These are phyloP conservation scores for Tenodera sinensis DNA, from an alignment of 2,888 invertebrate species.

Conservation along the genomic window DNA sequence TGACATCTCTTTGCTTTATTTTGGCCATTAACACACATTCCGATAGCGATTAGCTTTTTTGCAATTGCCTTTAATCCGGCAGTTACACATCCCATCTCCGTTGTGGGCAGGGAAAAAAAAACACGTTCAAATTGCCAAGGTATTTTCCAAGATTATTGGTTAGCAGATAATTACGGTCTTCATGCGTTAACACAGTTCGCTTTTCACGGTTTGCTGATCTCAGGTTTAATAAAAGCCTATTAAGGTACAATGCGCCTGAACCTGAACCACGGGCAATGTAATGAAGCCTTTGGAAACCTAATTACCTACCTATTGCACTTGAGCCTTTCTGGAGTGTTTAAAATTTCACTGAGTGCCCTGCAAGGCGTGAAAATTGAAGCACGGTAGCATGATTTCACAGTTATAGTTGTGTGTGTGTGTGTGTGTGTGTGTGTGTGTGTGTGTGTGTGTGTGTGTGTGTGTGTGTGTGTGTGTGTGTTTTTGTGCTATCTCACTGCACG, in stretches of 20 bases:
- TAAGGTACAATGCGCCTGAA: background rate
- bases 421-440: too few relatives aligned
- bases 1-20: background rate
- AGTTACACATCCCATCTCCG: background rate
- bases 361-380: background rate
- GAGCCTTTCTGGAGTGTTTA: background rate
- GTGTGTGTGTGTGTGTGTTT: too few relatives aligned
- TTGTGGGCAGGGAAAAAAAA: background rate
- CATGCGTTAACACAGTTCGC: background rate
- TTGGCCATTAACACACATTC: background rate
- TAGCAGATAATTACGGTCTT: background rate
- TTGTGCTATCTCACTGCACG: too few relatives aligned
- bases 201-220: background rate
- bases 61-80: background rate
- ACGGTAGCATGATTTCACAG: background rate
- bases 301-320: background rate
- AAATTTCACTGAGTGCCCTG: background rate
- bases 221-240: background rate
- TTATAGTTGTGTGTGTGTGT: too few relatives aligned
- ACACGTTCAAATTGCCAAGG: background rate
- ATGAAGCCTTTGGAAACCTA: background rate
- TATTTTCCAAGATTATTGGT: background rate
- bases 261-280: background rate
- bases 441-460: too few relatives aligned
- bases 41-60: background rate